Evolutionary conservation across 2,888 invertebrate genomes (phyloP), one percentile per base, ranked within the genome.

Genomic region (Tethea ocularis): DNA sequence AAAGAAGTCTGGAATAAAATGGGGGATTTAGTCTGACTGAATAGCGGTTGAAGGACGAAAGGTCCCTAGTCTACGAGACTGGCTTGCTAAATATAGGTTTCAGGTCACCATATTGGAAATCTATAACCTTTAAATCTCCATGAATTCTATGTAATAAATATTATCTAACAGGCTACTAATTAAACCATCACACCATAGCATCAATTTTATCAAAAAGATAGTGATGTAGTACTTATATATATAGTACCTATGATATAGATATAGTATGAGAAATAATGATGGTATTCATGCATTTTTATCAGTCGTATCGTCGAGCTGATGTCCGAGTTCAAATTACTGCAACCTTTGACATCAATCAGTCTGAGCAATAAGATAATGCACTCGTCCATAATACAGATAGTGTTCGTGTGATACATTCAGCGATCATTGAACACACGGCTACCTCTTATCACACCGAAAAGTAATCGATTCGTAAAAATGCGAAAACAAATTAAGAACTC

Each of bases 321-420:
- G 55, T 52, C 20, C 52, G 41, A 36, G 54, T 23, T 54, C 54
- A 54, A 36, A 36, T 54, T 52, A 20, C 46, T 64, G 62, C 71
- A 82, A 84, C 83, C 84, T 87, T 81, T 88, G 86, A 70, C 84
- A 86, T 80, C 82, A 84, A 87, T 88, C 85, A 79, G 81, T 83
- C 78, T 64, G 66, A 73, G 77, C 75, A 75, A 77, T 73, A 71
- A 71, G 80, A 84, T 82, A 82, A 77, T 72, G 68, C 67, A 65
- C 61, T 63, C 59, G 46, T 62, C 60, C 66, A 60, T n/a, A 53
- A 53, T 63, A 61, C 63, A 72, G 64, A 67, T 23, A 61, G 66
- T 74, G 64, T 70, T 64, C 68, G 67, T 72, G 56, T 66, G 15
- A n/a, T 38, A 38, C 38, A 38, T 38, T 38, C 38, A 58, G 17